Evolutionary conservation across 2,797 vertebrate species (phyloP), one percentile per base, ranked within the genome.

Genomic region (Scolopax rusticola): DNA sequence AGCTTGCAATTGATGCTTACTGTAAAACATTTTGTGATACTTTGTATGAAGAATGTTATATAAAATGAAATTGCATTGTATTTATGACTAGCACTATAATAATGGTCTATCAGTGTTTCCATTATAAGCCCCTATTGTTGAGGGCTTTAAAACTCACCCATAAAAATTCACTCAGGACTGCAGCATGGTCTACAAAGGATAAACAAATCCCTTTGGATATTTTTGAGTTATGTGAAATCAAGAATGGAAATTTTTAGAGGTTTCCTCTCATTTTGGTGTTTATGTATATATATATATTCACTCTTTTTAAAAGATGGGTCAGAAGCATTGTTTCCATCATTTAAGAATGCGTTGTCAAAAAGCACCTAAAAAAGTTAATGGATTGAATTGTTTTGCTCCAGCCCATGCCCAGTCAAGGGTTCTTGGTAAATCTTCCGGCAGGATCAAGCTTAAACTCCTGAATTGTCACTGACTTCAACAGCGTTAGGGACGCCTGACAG

Each of bases 31-130:
- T 95, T 93, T 94, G 92, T 71, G 80, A 90, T 95, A 87, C 68
- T 95, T 94, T 77, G 45, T 91, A 87, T 94, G 83, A 95, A 94
- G 84, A 86, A 93, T 68, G 69, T 73, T 95, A 87, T 15, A 86
- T 95, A 86, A 96, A 95, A 87, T 93, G 56, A 96, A 97, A 95
- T 95, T 92, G 59, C 75, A 71, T 93, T 96, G 79, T 97, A 96
- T 97, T 96, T 97, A 96, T 91, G 91, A 90, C 95, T 25, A 7
- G 71, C 24, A 57, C 88, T 87, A 61, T 91, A 93, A 92, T 84
- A 95, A 93, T 1, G 3, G 59, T 90, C 74, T 94, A 96, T 97
- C 86, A 91, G 79, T 87, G 84, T 92, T 97, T 95, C 82, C 61
- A 92, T 97, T 97, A 91, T 87, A 96, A 96, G 25, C 45, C 32